phyloP scores from a whole-genome alignment of 2,888 invertebrate species.

The Branchellion lobata region DNA sequence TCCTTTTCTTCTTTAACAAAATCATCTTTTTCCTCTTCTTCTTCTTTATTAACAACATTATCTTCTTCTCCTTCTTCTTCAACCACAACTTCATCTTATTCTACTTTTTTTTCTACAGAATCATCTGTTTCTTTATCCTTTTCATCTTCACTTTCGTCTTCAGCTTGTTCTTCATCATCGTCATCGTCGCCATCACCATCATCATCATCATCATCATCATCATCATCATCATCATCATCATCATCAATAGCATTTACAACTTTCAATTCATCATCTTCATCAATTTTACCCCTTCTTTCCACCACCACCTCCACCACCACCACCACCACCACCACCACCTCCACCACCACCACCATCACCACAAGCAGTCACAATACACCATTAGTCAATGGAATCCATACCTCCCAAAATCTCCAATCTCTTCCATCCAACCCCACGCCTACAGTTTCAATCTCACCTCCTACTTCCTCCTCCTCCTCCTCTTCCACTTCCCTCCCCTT shows the following conservation, averaged over 20 bases:
- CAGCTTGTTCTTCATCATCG: neutral
- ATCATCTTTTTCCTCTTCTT: neutral
- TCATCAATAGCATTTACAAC: constrained; percentile 43
- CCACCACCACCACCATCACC: too few species aligned
- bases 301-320: too few species aligned
- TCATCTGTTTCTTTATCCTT: neutral
- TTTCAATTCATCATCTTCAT: neutral
- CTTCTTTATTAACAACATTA: neutral
- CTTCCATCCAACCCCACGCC: too few species aligned
- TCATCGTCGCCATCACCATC: neutral
- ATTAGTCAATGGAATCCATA: neutral
- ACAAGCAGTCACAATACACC: too few species aligned
- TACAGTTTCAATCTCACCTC: too few species aligned
- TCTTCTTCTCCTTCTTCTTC: constrained; percentile 20
- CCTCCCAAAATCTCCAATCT: neutral
- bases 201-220: constrained; percentile 33
- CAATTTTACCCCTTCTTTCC: too few species aligned
- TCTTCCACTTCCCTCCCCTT: too few species aligned
- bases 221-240: constrained; percentile 38
- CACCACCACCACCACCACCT: too few species aligned
- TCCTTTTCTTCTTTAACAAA: neutral
- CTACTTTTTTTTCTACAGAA: constrained; percentile 4
- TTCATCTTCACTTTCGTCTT: neutral
- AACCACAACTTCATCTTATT: constrained; percentile 31
- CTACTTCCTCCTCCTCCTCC: too few species aligned